A percentile compares a stretch with the other conserved stretches of the same genome.
Evolutionary conservation across 2,113 vertebrate genomes (phyloP).

Genomic region (Pomatorhinus ruficollis): DNA sequence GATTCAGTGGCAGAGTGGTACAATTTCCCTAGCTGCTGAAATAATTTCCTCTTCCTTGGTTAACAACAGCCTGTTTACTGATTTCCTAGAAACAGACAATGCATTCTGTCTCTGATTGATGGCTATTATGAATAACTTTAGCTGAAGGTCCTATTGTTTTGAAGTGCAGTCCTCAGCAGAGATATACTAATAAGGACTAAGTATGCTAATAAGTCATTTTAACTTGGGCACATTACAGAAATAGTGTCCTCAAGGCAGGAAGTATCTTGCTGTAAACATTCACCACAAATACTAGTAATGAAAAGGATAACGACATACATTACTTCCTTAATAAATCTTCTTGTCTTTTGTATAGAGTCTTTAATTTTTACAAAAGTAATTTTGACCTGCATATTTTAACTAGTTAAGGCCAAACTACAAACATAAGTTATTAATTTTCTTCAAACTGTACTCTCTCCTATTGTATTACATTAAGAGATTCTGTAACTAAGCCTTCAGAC

Average conservation of each 20-base stretch:
- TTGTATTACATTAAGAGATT: background rate
- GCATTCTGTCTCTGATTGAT: background rate
- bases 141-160: background rate
- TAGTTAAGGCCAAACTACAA: background rate
- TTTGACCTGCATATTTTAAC: background rate
- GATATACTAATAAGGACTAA: background rate
- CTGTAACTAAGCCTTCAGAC: background rate
- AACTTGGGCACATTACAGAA: background rate
- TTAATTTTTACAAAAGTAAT: background rate
- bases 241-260: background rate
- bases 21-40: background rate
- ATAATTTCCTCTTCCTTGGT: constrained; percentile 8
- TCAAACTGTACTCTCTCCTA: background rate
- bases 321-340: background rate
- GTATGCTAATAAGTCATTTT: background rate
- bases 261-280: background rate
- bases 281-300: background rate
- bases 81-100: background rate
- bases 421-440: background rate
- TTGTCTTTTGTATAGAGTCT: background rate
- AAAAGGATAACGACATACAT: background rate
- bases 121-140: background rate
- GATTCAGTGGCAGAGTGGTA: background rate
- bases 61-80: background rate
- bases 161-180: background rate